These are phyloP conservation scores for Dryoscopus gambensis DNA, from an alignment of 2,113 vertebrate species.

Conservation along the genomic window DNA sequence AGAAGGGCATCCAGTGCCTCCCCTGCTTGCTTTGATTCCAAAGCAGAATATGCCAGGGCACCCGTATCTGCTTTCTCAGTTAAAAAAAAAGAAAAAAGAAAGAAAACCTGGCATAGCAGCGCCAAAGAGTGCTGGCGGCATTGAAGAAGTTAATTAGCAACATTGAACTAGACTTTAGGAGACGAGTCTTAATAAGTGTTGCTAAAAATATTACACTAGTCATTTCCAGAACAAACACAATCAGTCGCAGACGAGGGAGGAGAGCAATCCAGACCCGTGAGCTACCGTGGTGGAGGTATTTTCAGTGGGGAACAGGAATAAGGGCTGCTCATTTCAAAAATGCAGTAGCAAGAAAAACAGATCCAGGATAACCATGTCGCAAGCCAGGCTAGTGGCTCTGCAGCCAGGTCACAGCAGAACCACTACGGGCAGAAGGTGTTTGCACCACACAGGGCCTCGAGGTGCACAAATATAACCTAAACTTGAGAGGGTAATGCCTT, in stretches of 20 bases:
- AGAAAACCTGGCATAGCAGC: not conserved
- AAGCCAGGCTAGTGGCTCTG: not conserved
- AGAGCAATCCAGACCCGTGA: not conserved
- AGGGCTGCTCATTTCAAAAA: not conserved
- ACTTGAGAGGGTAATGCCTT: not conserved
- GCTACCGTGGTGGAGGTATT: not conserved
- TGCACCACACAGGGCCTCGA: not conserved
- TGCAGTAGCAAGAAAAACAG: accelerated
- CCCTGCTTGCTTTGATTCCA: not conserved
- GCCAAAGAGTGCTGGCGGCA: not conserved
- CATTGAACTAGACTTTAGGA: constrained; percentile 44
- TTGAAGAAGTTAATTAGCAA: constrained; percentile 67
- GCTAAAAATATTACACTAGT: constrained; percentile 64
- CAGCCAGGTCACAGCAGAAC: not conserved
- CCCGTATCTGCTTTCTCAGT: not conserved
- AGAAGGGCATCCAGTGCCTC: not conserved
- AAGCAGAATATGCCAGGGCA: not conserved
- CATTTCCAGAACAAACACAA: constrained; percentile 62
- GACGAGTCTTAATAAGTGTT: constrained; percentile 56
- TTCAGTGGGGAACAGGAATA: not conserved
- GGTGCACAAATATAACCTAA: not conserved
- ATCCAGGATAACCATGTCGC: accelerated
- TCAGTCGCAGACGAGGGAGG: constrained; percentile 20
- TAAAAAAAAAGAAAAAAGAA: not conserved
- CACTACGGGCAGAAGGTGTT: not conserved